Evolutionary conservation across 2,888 invertebrate genomes (phyloP).

Genomic region (Dendrolimus houi): DNA sequence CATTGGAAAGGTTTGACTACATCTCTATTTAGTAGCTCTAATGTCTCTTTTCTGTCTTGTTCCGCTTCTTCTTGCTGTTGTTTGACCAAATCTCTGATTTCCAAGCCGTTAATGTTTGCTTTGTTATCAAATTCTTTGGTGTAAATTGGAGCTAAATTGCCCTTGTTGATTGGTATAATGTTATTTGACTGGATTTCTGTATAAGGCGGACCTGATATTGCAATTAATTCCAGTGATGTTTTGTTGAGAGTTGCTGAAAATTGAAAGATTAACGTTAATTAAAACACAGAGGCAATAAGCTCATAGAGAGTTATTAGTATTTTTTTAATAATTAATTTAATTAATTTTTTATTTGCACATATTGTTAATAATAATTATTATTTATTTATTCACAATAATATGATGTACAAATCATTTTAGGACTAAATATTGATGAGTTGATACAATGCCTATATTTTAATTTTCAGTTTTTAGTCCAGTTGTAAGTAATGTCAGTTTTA

Average conservation of each 20-base stretch:
- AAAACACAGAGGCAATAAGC: no score
- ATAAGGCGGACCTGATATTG: constrained; percentile 56
- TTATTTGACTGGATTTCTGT: constrained; percentile 33
- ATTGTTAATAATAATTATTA: no score
- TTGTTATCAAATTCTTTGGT: constrained; percentile 60
- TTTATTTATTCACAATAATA: no score
- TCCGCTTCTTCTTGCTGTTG: constrained; percentile 53
- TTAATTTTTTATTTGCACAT: no score
- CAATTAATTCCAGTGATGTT: constrained; percentile 37
- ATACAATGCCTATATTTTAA: no score
- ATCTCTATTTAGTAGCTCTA: constrained; percentile 46
- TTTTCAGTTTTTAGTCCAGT: no score
- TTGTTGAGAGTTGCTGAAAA: constrained; percentile 24
- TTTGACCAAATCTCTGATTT: constrained; percentile 53
- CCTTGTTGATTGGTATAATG: constrained; percentile 46
- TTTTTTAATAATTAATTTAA: no score
- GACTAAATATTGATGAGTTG: no score
- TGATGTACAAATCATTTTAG: no score
- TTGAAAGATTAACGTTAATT: no score
- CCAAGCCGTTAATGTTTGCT: constrained; percentile 45
- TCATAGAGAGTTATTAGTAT: no score
- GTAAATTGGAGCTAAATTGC: constrained; percentile 56
- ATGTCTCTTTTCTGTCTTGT: constrained; percentile 44
- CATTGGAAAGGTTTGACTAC: constrained; percentile 81
- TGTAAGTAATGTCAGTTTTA: no score